Conservation (phyloP, 2,888 invertebrate genomes). For the Eudasyphora cyanicolor region DNA sequence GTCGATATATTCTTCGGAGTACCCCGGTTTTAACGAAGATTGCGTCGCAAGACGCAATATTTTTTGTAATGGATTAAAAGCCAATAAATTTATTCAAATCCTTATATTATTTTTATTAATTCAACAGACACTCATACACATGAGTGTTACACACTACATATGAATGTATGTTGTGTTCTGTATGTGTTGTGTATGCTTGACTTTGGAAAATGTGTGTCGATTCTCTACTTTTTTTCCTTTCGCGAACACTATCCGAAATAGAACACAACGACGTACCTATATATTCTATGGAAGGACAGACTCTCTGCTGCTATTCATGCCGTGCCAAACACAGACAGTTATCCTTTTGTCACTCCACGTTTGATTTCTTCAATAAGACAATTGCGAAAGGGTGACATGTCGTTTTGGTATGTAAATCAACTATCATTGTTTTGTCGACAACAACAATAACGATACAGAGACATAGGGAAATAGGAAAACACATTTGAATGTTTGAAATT, state of each 20-base stretch:
- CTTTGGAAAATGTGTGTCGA: neutral
- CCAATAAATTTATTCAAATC: constrained; percentile 1
- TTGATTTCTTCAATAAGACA: constrained; percentile 53
- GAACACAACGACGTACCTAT: neutral
- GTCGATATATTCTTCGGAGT: no score
- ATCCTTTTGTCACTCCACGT: constrained; percentile 43
- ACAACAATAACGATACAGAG: constrained; percentile 47
- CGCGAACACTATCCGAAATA: neutral
- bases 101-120: neutral
- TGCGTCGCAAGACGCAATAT: no score
- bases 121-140: neutral
- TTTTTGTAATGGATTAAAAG: no score
- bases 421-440: constrained; percentile 76
- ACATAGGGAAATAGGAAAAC: constrained; percentile 61
- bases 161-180: neutral
- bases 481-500: constrained; percentile 74
- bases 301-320: constrained; percentile 17
- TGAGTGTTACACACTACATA: neutral
- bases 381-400: constrained; percentile 71
- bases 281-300: neutral
- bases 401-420: constrained; percentile 81
- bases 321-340: constrained; percentile 17
- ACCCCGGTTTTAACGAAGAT: no score
- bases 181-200: no score
- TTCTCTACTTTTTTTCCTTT: constrained; percentile 42